Base-by-base conservation (phyloP, 2,888 invertebrate species). In the Drosophila paramelanica region DNA sequence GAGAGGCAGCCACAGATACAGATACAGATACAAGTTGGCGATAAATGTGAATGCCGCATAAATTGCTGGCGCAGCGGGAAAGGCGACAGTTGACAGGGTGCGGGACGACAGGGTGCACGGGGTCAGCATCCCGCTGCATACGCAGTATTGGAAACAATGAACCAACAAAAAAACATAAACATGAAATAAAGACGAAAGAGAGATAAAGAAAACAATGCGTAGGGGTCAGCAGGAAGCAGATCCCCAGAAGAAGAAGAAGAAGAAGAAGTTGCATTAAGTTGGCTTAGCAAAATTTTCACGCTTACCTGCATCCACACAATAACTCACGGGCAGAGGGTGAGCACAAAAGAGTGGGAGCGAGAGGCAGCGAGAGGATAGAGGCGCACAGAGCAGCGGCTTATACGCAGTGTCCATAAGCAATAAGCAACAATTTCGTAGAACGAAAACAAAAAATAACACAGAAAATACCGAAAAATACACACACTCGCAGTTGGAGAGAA, bases 201-300 rank as follows among this genome's bases (percentile, higher is more conserved):
- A 20, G 31, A 53, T 55, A 55, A 55, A 27, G 4, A 39, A 47
- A 61, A 72, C 70, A 81, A 81, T 76, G 86, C 80, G 86, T 86
- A 73, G 75, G 65, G 71, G 79, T 78, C 75, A 76, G 74, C 74
- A 70, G 53, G 51, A 62, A 66, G 46, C 58, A 25, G 17, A 64
- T 55, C 53, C 55, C 47, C 57, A 47, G 58, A 67, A 68, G 65
- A 62, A 79, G 23, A 23, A 47, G 58, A 67, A 68, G 65, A 62
- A 77, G 23, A 23, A 23, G 81, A 89, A 76, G 73, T 88, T 88
- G 86, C 86, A 79, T 89, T 89, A 88, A 77, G 75, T 77, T 81
- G 89, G 85, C 89, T 85, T 89, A 85, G 86, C 86, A 85, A 81
- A 76, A 78, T 78, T 81, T 89, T 88, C 75, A 90, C 87, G 89